Evolutionary conservation across 1,140 invertebrate species (phyloP), one percentile per base, ranked within the genome.

Genomic region (Chelonus insularis): DNA sequence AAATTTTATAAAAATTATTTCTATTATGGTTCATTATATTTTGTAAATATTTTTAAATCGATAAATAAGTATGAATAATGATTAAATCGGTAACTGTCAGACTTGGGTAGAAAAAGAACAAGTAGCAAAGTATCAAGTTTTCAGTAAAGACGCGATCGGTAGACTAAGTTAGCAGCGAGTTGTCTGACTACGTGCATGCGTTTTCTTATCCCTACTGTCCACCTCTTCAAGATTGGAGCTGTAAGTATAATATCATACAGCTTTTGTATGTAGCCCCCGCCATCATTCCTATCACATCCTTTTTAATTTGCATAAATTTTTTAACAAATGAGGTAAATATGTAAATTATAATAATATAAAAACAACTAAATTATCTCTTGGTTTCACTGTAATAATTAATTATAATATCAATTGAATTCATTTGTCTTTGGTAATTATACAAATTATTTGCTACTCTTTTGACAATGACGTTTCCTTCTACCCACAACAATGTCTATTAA

Each of bases 131-230:
- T n/a, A 45, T 70, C 71, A 77, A 78, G 77, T 74, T 75, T 72
- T 71, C 72, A 70, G 73, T 68, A 61, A 75, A 71, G 73, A 78
- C 75, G 76, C 76, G 75, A 72, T 76, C 70, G 76, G 74, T 70
- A 74, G 77, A 80, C 77, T 79, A 78, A 76, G 74, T 74, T 68
- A 68, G 68, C 67, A 41, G 65, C 70, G 72, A 71, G 67, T 71
- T 60, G 52, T 65, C 55, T 60, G 67, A 67, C 68, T 74, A 73
- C 69, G 69, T 75, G 71, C 73, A 75, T 72, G 73, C 71, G 69
- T 75, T 77, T n/a, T 73, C 72, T 74, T 76, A 76, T 78, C 74
- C 64, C 74, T 74, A 69, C 75, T 73, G 69, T 70, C 60, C 50
- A 54, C 56, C 54, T 57, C 54, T 56, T 12, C 20, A 43, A 43